These are phyloP conservation scores for Thecophora atra DNA, from an alignment of 2,888 invertebrate genomes.

Conservation along the genomic window DNA sequence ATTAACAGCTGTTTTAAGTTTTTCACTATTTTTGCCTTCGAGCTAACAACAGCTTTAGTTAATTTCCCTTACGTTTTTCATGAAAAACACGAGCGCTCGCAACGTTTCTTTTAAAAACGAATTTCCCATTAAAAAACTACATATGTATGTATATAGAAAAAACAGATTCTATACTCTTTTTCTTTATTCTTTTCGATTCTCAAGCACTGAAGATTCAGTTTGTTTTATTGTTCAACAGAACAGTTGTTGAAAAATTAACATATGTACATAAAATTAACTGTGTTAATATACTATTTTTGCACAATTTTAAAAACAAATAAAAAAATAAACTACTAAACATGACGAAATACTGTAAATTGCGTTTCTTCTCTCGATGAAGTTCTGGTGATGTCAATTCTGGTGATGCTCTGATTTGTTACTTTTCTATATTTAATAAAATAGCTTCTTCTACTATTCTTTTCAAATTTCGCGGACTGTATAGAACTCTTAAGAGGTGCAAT, in stretches of 20 bases:
- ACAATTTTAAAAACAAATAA: too few species aligned
- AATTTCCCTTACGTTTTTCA: slow-evolving; percentile 15
- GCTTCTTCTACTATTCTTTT: too few species aligned
- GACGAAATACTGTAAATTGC: too few species aligned
- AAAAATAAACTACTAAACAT: too few species aligned
- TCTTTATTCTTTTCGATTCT: slow-evolving; percentile 25
- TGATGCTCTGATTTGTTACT: too few species aligned
- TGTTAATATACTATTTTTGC: slow-evolving; percentile 3
- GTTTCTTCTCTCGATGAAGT: too few species aligned
- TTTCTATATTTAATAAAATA: too few species aligned
- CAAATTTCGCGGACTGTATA: too few species aligned
- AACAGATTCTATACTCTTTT: too few species aligned
- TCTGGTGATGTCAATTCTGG: too few species aligned
- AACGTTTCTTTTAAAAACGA: not conserved
- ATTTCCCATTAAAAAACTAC: slow-evolving; percentile 17
- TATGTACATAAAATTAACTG: slow-evolving; percentile 26
- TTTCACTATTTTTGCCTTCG: not conserved
- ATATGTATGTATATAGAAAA: slow-evolving; percentile 10
- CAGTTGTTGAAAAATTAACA: not conserved
- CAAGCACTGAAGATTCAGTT: slow-evolving; percentile 44
- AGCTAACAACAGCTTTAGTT: slow-evolving; percentile 18
- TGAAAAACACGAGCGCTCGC: slow-evolving; percentile 43
- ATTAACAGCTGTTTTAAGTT: not conserved
- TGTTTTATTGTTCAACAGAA: slow-evolving; percentile 22
- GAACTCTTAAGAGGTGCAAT: too few species aligned